Evolutionary conservation across 2,888 invertebrate species (phyloP).

Genomic region (Seira ritae): DNA sequence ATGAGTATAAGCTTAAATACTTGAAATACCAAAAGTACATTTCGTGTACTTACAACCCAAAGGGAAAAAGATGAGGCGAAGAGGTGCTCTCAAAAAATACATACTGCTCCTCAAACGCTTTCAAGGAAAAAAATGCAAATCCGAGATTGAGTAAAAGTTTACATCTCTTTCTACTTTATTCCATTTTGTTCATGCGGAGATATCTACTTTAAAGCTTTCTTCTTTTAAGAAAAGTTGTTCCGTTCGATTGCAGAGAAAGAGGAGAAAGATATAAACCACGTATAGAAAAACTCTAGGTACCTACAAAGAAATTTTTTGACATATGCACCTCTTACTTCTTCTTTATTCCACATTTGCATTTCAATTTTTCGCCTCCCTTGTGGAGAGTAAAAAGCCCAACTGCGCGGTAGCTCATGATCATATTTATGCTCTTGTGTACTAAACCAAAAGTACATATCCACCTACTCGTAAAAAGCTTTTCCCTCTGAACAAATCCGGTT

Average conservation of each 20-base stretch:
- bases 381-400: constrained; percentile 3
- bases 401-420: neutral
- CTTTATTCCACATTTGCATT: constrained; percentile 6
- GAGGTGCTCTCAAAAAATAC: constrained; percentile 44
- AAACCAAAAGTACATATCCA: constrained; percentile 7
- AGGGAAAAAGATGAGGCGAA: neutral
- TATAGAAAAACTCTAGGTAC: neutral
- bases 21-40: constrained; percentile 11
- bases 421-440: neutral
- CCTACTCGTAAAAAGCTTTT: neutral
- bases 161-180: constrained; percentile 59
- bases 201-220: neutral
- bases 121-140: constrained; percentile 56
- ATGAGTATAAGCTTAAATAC: constrained; percentile 9
- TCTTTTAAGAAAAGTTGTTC: constrained; percentile 15
- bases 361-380: neutral
- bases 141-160: constrained; percentile 58
- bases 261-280: neutral
- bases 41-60: neutral
- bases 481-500: neutral
- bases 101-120: constrained; percentile 51
- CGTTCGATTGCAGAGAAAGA: constrained; percentile 13
- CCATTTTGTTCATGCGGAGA: neutral
- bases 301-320: too few relatives aligned
- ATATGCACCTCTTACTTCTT: too few relatives aligned